Base-by-base conservation (phyloP, 1,140 invertebrate genomes). In the Solenopsis fugax region DNA sequence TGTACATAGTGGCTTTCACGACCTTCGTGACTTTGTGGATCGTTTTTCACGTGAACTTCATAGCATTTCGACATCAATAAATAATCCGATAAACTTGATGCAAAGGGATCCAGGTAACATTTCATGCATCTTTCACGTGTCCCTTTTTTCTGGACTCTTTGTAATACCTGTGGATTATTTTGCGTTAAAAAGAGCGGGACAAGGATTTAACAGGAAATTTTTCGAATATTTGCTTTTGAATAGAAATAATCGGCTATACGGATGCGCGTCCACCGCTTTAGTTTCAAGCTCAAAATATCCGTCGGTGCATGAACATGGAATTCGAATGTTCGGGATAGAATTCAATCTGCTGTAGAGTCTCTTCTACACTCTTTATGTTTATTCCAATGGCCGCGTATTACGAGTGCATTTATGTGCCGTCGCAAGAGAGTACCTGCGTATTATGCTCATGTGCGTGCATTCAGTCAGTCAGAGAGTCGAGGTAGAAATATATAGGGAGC, bases 341-440 rank as follows among this genome's bases (percentile, higher is more conserved):
- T 85, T 73, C 58, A 85, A 89, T 89, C 73, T 80, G 67, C 21
- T 80, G 60, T 75, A 88, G 87, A 75, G 58, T 41, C 12, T 78
- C 50, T 85, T 88, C 34, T 56, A 7, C 4, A 18, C 80, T 48
- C 21, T 77, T 86, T 80, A 81, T 54, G 48, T 81, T 81, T 81
- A 69, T 69, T 41, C 21, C 77, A 81, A 69, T 54, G 5, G 62
- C 41, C 34, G n/a, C 4, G n/a, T n/a, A 54, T 41, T 16, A 37
- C 24, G 41, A 34, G 10, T 29, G 41, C 58, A 64, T 78, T 78
- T 78, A 34, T 60, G n/a, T 64, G 75, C 18, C 37, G n/a, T 60
- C 37, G 45, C 60, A 12, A 29, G 29, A 12, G 75, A 77, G 16
- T 77, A 64, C 41, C 9, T 62, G 37, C 41, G n/a, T 54, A 37